A percentile compares a stretch with the other conserved stretches of the same genome.
These are phyloP conservation scores for Pantelozetes paolii DNA, from an alignment of 2,888 invertebrate species.

Conservation along the genomic window DNA sequence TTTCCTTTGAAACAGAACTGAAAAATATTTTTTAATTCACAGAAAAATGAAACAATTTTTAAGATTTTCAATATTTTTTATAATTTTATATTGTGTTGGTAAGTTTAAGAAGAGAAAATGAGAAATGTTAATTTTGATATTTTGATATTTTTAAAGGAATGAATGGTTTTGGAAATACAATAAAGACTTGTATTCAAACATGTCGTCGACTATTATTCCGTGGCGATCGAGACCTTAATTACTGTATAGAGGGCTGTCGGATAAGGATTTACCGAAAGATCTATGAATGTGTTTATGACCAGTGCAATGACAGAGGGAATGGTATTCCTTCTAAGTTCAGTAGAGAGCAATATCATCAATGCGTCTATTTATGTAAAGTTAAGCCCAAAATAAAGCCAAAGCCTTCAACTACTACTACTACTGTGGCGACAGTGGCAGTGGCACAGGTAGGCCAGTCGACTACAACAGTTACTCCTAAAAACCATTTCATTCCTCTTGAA, in stretches of 20 bases:
- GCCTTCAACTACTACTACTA: background rate
- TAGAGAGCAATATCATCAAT: slow-evolving; percentile 37
- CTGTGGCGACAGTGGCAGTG: background rate
- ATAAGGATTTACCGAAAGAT: slow-evolving; percentile 27
- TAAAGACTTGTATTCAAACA: slow-evolving; percentile 23
- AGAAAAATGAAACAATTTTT: too few relatives aligned
- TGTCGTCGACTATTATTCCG: slow-evolving; percentile 30
- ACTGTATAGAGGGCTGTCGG: slow-evolving; percentile 40
- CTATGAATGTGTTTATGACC: slow-evolving; percentile 35
- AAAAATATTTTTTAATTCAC: too few relatives aligned
- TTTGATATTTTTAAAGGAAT: too few relatives aligned
- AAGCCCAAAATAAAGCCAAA: background rate
- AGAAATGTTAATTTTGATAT: too few relatives aligned
- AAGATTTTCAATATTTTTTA: too few relatives aligned
- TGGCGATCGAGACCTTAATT: slow-evolving; percentile 34
- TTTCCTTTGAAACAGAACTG: too few relatives aligned
- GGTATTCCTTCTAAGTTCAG: slow-evolving; percentile 24
- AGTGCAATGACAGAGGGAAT: slow-evolving; percentile 34
- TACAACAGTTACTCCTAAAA: background rate
- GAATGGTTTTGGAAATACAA: slow-evolving; percentile 7
- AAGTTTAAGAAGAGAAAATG: too few relatives aligned
- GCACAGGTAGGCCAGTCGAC: background rate
- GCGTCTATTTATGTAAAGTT: slow-evolving; percentile 37
- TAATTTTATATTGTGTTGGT: too few relatives aligned
- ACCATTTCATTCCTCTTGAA: slow-evolving; percentile 22